Evolutionary conservation across 2,888 invertebrate species (phyloP).

Genomic region (Platycheirus albimanus): DNA sequence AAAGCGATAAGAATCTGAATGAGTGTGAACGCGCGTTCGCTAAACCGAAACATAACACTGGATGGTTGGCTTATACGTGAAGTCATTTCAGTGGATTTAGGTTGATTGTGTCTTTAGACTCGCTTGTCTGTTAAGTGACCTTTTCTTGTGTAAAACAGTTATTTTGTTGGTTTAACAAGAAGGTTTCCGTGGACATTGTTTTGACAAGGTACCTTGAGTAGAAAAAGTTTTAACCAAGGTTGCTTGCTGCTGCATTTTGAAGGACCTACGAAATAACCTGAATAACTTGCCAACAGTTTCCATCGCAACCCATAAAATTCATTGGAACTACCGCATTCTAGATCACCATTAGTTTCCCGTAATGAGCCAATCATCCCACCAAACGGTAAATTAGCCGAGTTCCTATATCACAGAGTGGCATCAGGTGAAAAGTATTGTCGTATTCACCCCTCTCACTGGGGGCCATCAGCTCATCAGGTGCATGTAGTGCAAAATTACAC

Average conservation of each 20-base stretch:
- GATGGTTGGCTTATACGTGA: neutral
- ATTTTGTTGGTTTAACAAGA: conserved; percentile 24
- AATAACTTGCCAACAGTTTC: no score
- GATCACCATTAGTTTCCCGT: conserved; percentile 3
- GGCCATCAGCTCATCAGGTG: neutral
- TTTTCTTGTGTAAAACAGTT: conserved; percentile 28
- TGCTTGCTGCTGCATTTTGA: no score
- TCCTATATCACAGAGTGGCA: conserved; percentile 13
- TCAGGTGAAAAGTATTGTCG: conserved; percentile 1
- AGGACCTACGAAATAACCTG: no score
- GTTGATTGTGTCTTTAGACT: conserved; percentile 18
- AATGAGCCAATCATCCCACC: conserved; percentile 12
- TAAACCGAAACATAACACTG: neutral
- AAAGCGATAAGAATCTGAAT: conserved; percentile 28
- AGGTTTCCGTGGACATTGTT: neutral
- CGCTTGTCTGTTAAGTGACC: conserved; percentile 14
- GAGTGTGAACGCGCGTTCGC: conserved; percentile 20
- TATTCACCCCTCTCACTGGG: neutral
- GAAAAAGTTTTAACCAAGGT: no score
- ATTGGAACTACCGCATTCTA: neutral
- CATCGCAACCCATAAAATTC: neutral
- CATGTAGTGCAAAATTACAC: conserved; percentile 39
- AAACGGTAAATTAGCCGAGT: conserved; percentile 22
- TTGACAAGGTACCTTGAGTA: conserved; percentile 1
- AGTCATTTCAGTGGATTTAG: conserved; percentile 8